Evolutionary conservation across 2,888 invertebrate genomes (phyloP).

Genomic region (Lochmaea crataegi): DNA sequence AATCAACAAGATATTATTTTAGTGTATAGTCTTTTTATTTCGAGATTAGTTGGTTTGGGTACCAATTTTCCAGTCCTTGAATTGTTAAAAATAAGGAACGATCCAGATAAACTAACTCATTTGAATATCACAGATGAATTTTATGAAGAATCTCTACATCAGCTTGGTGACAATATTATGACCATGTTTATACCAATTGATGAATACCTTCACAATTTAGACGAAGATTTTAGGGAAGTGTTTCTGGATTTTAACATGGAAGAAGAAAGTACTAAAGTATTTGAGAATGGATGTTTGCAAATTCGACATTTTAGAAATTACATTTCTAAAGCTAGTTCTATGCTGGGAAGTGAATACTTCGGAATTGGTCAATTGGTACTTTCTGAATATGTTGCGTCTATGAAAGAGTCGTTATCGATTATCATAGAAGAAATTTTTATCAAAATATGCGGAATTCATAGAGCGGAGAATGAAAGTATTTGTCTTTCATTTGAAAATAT

Average conservation of each 20-base stretch:
- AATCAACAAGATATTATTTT: conserved; percentile 69
- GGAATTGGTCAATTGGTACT: conserved; percentile 74
- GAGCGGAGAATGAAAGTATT: conserved; percentile 75
- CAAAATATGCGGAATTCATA: conserved; percentile 74
- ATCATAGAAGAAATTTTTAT: conserved; percentile 73
- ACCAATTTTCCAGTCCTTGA: conserved; percentile 50
- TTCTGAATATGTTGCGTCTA: conserved; percentile 71
- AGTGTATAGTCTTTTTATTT: conserved; percentile 71
- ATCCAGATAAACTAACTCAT: conserved; percentile 49
- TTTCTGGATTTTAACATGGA: conserved; percentile 24
- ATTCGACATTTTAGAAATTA: conserved; percentile 72
- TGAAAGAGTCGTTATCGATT: conserved; percentile 70
- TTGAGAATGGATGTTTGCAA: conserved; percentile 72
- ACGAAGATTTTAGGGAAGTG: conserved; percentile 67
- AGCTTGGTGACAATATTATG: conserved; percentile 68
- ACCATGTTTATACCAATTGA: conserved; percentile 70
- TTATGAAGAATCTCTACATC: conserved; percentile 66
- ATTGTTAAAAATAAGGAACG: conserved; percentile 48
- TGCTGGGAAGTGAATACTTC: conserved; percentile 77
- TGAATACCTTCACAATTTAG: conserved; percentile 68
- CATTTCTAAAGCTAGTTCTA: conserved; percentile 71
- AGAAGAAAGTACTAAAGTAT: conserved; percentile 62
- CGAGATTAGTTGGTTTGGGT: conserved; percentile 48
- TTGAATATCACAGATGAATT: conserved; percentile 57
- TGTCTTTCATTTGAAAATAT: conserved; percentile 80